Evolutionary conservation across 1,140 invertebrate genomes (phyloP), one percentile per base, ranked within the genome.

Genomic region (Heliothis virescens): DNA sequence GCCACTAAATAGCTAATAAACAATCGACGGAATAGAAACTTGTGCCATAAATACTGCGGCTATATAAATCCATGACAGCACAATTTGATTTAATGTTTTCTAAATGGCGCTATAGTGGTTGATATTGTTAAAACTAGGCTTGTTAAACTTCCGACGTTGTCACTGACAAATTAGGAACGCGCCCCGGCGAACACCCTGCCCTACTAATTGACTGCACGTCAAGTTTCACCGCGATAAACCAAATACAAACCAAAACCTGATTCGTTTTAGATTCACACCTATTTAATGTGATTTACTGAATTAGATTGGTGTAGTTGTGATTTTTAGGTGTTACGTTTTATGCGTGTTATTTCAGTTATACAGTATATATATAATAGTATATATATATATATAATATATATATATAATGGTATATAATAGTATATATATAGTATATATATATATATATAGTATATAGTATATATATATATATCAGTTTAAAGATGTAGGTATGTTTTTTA

Each of bases 191-290:
- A 76, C 77, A 80, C 84, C 80, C 80, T 81, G 80, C 71, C 84
- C 81, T 80, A 83, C 88, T 91, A 91, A 91, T 90, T 91, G 90
- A 91, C 89, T 91, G 85, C 87, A 86, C 85, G 87, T 90, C 86
- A 88, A 88, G 88, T 86, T 86, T 89, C 75, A 81, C 85, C 83
- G 76, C 83, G 76, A 84, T 85, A 85, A 79, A 83, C 79, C 83
- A 85, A 84, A 85, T 84, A 86, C 77, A 83, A 72, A 76, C 62
- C 82, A 80, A 80, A 53, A 83, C 65, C 48, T 41, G 77, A 77
- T 81, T 59, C 73, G 69, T 79, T 74, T 63, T 80, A 80, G 63
- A 78, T 59, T 48, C 63, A 67, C 53, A 48, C 76, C 73, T 79
- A 75, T 83, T 67, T 67, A 81, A 73, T 21, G 50, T 63, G 53